phyloP scores from a whole-genome alignment of 2,888 invertebrate genomes.

The Crematogaster levior region DNA sequence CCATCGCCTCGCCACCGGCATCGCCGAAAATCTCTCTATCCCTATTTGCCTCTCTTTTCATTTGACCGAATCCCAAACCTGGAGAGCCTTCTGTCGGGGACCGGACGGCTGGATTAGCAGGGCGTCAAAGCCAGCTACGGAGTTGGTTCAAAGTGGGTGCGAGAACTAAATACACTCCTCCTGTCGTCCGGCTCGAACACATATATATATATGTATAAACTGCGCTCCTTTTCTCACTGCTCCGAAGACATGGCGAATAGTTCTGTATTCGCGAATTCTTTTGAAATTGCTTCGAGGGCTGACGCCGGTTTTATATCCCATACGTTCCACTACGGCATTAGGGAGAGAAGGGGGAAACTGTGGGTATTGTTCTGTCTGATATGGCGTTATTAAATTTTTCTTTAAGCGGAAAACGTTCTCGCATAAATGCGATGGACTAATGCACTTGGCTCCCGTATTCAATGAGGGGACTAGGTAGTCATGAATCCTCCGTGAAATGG shows the following conservation, averaged over 20 bases:
- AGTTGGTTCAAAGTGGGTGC: constrained; percentile 74
- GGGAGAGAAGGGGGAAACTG: background rate
- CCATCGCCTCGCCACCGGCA: constrained; percentile 44
- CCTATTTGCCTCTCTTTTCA: constrained; percentile 65
- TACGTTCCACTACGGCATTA: constrained; percentile 44
- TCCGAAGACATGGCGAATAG: constrained; percentile 44
- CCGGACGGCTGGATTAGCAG: constrained; percentile 80
- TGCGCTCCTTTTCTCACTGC: constrained; percentile 49
- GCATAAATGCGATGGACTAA: constrained; percentile 49
- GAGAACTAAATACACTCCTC: constrained; percentile 72
- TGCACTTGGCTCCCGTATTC: constrained; percentile 47
- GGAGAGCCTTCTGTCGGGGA: constrained; percentile 71
- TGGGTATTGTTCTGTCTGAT: constrained; percentile 52
- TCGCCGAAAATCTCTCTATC: constrained; percentile 64
- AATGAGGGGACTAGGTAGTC: constrained; percentile 31
- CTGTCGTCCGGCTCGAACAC: constrained; percentile 48
- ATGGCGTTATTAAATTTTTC: constrained; percentile 56
- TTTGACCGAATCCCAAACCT: constrained; percentile 57
- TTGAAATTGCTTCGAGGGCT: constrained; percentile 53
- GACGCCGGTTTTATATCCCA: constrained; percentile 47
- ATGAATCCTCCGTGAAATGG: constrained; percentile 10
- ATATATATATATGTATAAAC: constrained; percentile 45
- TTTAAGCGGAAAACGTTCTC: constrained; percentile 47
- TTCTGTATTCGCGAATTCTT: constrained; percentile 50
- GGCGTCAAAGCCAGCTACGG: constrained; percentile 81